Evolutionary conservation across 1,140 invertebrate species (phyloP).

Genomic region (Trachymyrmex cornetzi): DNA sequence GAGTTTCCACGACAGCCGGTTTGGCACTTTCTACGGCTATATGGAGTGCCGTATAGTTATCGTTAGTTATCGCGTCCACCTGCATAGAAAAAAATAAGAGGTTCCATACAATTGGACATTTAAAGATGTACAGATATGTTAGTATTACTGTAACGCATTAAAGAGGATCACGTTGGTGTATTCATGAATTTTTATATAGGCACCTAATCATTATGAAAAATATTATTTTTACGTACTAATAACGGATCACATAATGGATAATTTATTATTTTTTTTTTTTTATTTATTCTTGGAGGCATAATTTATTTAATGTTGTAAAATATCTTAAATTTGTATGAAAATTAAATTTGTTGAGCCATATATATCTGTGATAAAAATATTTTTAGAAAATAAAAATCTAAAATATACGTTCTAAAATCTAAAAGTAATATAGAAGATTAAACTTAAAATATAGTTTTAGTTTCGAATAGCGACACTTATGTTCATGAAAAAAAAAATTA

Average conservation of each 20-base stretch:
- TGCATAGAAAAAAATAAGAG: conserved; percentile 34
- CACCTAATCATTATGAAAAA: too few species aligned
- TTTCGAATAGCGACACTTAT: neutral
- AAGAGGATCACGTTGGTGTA: too few species aligned
- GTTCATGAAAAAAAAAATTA: neutral
- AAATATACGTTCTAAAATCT: too few species aligned
- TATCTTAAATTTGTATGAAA: neutral
- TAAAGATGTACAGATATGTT: neutral
- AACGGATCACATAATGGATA: too few species aligned
- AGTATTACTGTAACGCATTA: too few species aligned
- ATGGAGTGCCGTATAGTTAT: conserved; percentile 99
- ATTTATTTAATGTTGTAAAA: too few species aligned
- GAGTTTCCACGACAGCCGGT: conserved; percentile 97
- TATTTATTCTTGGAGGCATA: too few species aligned
- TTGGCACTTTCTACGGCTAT: conserved; percentile 99
- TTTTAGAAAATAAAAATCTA: neutral
- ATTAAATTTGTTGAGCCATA: neutral
- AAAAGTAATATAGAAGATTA: neutral
- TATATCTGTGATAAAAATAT: neutral
- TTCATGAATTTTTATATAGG: too few species aligned
- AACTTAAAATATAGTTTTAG: neutral
- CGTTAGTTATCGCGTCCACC: conserved; percentile 89
- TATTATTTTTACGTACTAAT: too few species aligned
- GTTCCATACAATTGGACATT: neutral
- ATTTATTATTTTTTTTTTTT: too few species aligned